Conservation (phyloP, 2,797 vertebrate species). For the Avahi laniger region DNA sequence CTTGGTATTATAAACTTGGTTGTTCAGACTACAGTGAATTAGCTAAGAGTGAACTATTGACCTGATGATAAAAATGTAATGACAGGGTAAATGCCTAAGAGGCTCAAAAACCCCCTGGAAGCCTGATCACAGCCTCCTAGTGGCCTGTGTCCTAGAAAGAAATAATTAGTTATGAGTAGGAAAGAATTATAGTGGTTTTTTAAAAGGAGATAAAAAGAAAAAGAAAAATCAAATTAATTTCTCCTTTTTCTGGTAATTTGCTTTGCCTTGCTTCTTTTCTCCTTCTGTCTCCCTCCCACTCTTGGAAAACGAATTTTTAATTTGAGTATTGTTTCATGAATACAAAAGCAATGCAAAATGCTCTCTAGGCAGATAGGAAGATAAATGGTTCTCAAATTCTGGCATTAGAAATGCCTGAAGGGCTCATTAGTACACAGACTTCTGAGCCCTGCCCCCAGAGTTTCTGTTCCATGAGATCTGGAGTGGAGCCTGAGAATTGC, state of each 20-base stretch:
- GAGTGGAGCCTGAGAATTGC: not conserved
- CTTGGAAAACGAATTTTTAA: not conserved
- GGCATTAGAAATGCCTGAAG: not conserved
- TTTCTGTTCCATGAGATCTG: not conserved
- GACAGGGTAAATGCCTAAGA: not conserved
- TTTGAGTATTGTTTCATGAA: not conserved
- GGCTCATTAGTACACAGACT: not conserved
- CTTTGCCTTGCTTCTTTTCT: not conserved
- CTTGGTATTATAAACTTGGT: not conserved
- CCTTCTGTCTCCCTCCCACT: not conserved
- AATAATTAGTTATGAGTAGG: not conserved
- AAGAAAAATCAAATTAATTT: not conserved
- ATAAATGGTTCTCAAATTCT: not conserved
- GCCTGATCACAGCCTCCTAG: not conserved
- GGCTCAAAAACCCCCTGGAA: not conserved
- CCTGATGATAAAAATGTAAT: slow-evolving; percentile 31
- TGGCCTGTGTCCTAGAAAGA: not conserved
- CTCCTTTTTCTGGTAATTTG: not conserved
- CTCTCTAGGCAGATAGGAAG: not conserved
- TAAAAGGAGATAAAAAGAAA: not conserved
- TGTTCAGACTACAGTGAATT: slow-evolving; percentile 22
- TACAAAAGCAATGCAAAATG: not conserved
- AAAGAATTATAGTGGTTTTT: not conserved
- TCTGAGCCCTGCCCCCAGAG: not conserved
- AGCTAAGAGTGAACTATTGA: slow-evolving; percentile 15